Conservation (phyloP, 2,113 vertebrate genomes). For the Notothenia coriiceps region DNA sequence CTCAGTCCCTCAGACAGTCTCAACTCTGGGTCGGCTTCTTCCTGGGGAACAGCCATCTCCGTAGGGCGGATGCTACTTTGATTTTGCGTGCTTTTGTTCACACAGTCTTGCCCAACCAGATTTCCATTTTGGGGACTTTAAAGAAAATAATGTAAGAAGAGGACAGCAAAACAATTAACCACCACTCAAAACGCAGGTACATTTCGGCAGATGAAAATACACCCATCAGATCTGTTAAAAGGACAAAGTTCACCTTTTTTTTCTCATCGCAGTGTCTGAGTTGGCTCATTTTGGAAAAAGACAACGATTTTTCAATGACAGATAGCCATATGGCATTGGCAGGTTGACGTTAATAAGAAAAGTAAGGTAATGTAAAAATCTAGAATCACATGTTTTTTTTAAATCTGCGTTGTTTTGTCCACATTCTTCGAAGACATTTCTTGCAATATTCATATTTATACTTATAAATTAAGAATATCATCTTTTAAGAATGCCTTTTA, state of each 20-base stretch:
- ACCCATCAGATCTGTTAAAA: background rate
- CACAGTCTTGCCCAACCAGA: slow-evolving; percentile 77
- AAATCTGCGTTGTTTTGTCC: no score
- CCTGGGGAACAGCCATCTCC: slow-evolving; percentile 52
- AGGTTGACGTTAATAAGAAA: no score
- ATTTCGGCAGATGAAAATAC: background rate
- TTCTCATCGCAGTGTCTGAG: background rate
- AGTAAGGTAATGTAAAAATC: no score
- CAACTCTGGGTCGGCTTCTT: slow-evolving; percentile 37
- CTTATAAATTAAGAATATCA: background rate
- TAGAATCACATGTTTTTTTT: no score
- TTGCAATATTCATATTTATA: no score
- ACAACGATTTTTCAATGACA: no score
- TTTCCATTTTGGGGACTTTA: slow-evolving; percentile 86
- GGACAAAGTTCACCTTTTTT: background rate
- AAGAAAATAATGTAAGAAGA: slow-evolving; percentile 20
- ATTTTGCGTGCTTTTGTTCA: slow-evolving; percentile 64
- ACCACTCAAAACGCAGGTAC: background rate
- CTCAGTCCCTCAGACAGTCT: slow-evolving; percentile 9
- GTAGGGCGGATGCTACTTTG: slow-evolving; percentile 10
- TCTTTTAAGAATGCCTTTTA: background rate
- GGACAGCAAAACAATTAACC: background rate
- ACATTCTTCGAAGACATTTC: no score
- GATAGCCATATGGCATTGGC: no score
- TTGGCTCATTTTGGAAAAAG: background rate